Evolutionary conservation across 2,797 vertebrate genomes (phyloP).

Genomic region (Clarias platycephalus): DNA sequence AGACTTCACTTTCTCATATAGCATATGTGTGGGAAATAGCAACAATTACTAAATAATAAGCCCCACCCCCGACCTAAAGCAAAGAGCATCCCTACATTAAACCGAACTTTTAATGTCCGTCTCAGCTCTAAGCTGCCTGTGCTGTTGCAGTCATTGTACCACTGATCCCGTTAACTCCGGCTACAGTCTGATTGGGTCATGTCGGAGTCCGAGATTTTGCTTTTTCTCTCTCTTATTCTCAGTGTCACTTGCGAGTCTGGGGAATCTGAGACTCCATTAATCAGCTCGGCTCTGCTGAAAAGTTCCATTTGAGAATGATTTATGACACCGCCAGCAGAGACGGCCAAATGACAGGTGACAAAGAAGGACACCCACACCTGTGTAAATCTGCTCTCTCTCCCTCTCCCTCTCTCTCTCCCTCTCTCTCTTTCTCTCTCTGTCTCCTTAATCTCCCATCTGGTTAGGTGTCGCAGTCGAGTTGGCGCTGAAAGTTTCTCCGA

Average conservation of each 20-base stretch:
- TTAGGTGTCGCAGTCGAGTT: slow-evolving; percentile 54
- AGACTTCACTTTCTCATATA: background rate
- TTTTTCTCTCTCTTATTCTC: slow-evolving; percentile 30
- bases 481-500: slow-evolving; percentile 52
- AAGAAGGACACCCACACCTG: slow-evolving; percentile 78
- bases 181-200: slow-evolving; percentile 46
- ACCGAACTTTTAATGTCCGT: background rate
- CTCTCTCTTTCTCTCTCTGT: background rate
- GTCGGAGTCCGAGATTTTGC: slow-evolving; percentile 40
- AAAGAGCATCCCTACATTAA: background rate
- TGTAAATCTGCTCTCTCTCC: slow-evolving; percentile 72
- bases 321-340: slow-evolving; percentile 74
- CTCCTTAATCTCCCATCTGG: slow-evolving; percentile 42
- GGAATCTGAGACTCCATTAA: slow-evolving; percentile 54
- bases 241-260: slow-evolving; percentile 51
- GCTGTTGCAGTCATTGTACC: slow-evolving; percentile 27
- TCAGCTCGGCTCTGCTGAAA: slow-evolving; percentile 64
- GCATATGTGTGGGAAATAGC: background rate
- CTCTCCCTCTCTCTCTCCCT: slow-evolving; percentile 19
- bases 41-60: background rate
- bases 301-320: slow-evolving; percentile 81
- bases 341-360: slow-evolving; percentile 80
- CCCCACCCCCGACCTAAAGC: background rate
- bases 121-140: slow-evolving; percentile 8
- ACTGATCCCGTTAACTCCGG: slow-evolving; percentile 36